Evolutionary conservation across 2,888 invertebrate species (phyloP), one percentile per base, ranked within the genome.

Genomic region (Andrena chrysosceles): DNA sequence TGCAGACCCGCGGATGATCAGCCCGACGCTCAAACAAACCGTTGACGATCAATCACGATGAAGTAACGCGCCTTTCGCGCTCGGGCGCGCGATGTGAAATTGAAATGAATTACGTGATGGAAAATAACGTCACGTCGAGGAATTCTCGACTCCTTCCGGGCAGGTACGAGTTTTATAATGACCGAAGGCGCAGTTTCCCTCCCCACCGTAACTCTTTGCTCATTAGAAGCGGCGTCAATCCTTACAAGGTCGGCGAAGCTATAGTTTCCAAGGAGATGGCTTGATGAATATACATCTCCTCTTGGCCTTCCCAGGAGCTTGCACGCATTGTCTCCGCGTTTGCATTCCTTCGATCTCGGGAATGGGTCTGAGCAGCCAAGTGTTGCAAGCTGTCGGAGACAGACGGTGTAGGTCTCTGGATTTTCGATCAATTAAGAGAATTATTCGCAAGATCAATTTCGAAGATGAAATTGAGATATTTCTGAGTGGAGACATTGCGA

Each of bases 241-340:
- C 35, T 72, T 33, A 29, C 82, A 82, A 82, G 82, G 82, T 76
- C 81, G 67, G 1, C 56, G 20, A 56, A 33, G 67, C 81, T 80
- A 54, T 75, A 82, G 81, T 75, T 81, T 69, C 67, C 82, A 82
- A 82, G 82, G 81, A 82, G 82, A 82, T 82, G 81, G 81, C 70
- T 80, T 67, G 75, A 71, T 56, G 81, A 70, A 71, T 74, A 74
- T 71, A 67, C 76, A 72, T 72, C 68, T 66, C 31, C 29, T 29
- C 42, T 56, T 26, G 79, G 79, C 72, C 81, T 81, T 62, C 72
- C 10, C 29, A 63, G 13, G 62, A 42, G 49, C 72, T 81, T 68
- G 79, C 78, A 72, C 78, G 72, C 79, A 72, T 81, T 78, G 72
- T 68, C 56, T 72, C 31, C 10, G 29, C 23, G 48, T 62, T 52